Evolutionary conservation across 2,113 vertebrate species (phyloP), one percentile per base, ranked within the genome.

Genomic region (Hypomesus transpacificus): DNA sequence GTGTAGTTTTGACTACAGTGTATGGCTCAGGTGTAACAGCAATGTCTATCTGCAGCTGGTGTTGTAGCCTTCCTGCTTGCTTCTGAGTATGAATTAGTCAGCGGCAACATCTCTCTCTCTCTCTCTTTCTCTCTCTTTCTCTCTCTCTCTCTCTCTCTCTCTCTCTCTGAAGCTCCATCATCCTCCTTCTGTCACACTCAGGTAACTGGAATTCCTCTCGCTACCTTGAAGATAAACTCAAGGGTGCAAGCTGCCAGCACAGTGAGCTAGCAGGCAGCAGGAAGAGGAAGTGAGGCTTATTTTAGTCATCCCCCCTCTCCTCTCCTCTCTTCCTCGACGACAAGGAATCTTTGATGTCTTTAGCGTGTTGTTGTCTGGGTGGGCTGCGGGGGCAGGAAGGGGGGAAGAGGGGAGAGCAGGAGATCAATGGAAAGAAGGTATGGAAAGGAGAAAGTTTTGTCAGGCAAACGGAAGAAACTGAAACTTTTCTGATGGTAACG

Each of bases 181-280:
- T 18, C n/a, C 17, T 18, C 5, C 1, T 8, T 18, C 53, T 14
- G 16, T 56, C 16, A 71, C 68, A 73, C 62, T 68, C 26, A 62
- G 68, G 76, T 84, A 81, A 86, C 76, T 75, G 71, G 73, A 76
- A 71, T 73, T 69, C 69, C 64, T 67, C 81, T 80, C 66, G 50
- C 66, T 71, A 73, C 67, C 75, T 88, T 89, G 83, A 87, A 87
- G 78, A 85, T 80, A 80, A 85, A 73, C 76, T 76, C 78, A 81
- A 85, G 89, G 74, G 80, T 84, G 31, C 70, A 83, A 77, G 79
- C 79, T 76, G 74, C 80, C 84, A 78, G 72, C 53, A 17, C 56
- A 69, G 75, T 83, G 21, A 28, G 70, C 74, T 68, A 58, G 39
- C 71, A 74, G 76, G 77, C 81, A 82, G 80, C 71, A 81, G 79